Conservation (phyloP, 1,140 invertebrate genomes). For the Conus betulinus region DNA sequence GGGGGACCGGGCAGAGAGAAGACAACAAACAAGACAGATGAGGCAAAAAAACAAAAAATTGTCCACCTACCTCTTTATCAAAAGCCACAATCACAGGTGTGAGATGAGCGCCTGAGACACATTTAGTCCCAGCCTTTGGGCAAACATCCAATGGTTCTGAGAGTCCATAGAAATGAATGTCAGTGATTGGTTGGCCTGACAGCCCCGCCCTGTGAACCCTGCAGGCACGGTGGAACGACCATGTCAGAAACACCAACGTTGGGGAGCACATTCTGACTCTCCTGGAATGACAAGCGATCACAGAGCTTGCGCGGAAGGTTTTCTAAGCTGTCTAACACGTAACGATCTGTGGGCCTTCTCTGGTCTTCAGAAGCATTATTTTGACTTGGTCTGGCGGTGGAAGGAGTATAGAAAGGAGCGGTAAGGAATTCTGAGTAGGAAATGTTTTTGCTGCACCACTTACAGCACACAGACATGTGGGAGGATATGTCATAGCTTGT, state of each 20-base stretch:
- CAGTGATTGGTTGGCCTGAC: conserved; percentile 82
- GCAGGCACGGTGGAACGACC: conserved; percentile 23
- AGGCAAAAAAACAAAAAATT: background rate
- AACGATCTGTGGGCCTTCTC: conserved; percentile 35
- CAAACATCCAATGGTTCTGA: conserved; percentile 83
- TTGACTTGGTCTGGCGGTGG: background rate
- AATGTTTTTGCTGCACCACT: conserved; percentile 43
- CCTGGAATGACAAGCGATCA: conserved; percentile 47
- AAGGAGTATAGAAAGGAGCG: background rate
- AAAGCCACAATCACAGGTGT: conserved; percentile 84
- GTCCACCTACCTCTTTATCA: conserved; percentile 81
- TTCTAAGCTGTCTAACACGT: conserved; percentile 43
- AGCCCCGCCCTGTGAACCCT: conserved; percentile 76
- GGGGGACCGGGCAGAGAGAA: too few species aligned
- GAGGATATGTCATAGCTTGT: conserved; percentile 56
- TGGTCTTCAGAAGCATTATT: background rate
- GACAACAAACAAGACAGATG: too few species aligned
- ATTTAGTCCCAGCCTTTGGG: conserved; percentile 82
- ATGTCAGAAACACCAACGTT: conserved; percentile 35
- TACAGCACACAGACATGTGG: conserved; percentile 54
- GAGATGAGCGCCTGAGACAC: conserved; percentile 69
- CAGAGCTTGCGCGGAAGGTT: conserved; percentile 45
- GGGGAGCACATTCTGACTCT: conserved; percentile 40
- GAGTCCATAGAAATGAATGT: conserved; percentile 85
- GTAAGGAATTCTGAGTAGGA: conserved; percentile 24